Evolutionary conservation across 2,113 vertebrate species (phyloP), one percentile per base, ranked within the genome.

Genomic region (Ciconia maguari): DNA sequence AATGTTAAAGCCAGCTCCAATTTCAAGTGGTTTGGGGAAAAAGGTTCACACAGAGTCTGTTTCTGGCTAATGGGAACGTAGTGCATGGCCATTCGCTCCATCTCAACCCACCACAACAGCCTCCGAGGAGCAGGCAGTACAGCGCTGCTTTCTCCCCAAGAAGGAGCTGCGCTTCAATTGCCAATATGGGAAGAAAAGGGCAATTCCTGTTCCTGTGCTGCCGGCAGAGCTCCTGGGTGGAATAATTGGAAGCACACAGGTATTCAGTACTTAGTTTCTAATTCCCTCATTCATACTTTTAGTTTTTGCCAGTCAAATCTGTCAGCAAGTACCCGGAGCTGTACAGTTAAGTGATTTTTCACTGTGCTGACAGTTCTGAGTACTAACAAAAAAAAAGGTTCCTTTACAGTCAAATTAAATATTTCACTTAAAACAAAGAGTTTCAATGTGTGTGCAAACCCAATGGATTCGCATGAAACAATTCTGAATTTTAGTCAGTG

Each of bases 21-120:
- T 34, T 29, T 14, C 16, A 41, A 10, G n/a, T 1, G 7, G 44
- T 83, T 8, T 34, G 79, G 57, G 51, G 38, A 34, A 64, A 61
- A 71, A 32, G 1, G 16, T 52, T 88, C 25, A 29, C 2, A 1
- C 6, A 0, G 13, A 55, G 6, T 68, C 36, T 36, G 18, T 38
- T 93, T 46, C 36, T n/a, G 71, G 54, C 34, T 54, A 54, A 15
- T 0, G 3, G 52, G 34, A 77, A 41, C 0, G 3, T 17, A 41
- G 7, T 3, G 19, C 34, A 9, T 0, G 7, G 52, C 13, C 8
- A 0, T 20, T 65, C 0, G 6, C 25, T 51, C 26, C 42, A 15
- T 34, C 76, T 22, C 13, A 26, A 3, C 55, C 42, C 32, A 6
- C 38, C 20, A 10, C 22, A 5, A 5, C 38, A 44, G 49, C 46